Evolutionary conservation across 1,140 invertebrate species (phyloP).

Genomic region (Andrena cerasifolii): DNA sequence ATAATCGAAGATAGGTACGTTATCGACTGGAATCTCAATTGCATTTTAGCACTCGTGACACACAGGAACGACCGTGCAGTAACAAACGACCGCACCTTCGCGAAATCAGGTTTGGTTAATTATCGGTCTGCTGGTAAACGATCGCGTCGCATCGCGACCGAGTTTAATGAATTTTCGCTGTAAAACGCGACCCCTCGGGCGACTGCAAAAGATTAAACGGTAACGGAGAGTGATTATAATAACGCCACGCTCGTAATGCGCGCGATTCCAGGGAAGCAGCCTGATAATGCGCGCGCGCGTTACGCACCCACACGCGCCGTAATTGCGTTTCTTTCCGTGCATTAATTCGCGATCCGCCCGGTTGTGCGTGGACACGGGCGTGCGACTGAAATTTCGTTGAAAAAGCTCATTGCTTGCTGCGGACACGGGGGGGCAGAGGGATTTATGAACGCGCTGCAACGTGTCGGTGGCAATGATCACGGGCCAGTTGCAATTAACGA

Average conservation of each 20-base stretch:
- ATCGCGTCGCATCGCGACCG: constrained; percentile 19
- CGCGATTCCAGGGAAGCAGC: background rate
- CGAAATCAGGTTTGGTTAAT: constrained; percentile 2
- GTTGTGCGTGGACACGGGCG: background rate
- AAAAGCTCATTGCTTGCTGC: constrained; percentile 36
- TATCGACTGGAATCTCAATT: no score
- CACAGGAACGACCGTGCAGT: no score
- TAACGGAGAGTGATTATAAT: constrained; percentile 42
- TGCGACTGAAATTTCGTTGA: constrained; percentile 36
- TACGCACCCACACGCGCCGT: constrained; percentile 5
- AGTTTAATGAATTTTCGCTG: constrained; percentile 41
- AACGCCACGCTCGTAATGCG: constrained; percentile 22
- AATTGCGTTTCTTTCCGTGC: constrained; percentile 26
- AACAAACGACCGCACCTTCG: no score
- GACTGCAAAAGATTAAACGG: constrained; percentile 4
- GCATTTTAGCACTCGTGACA: no score
- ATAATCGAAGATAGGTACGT: no score
- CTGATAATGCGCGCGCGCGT: constrained; percentile 9
- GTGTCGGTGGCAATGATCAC: constrained; percentile 16
- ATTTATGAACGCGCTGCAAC: background rate
- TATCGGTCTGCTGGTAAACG: constrained; percentile 11
- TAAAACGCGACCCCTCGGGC: constrained; percentile 11
- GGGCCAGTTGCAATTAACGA: constrained; percentile 36
- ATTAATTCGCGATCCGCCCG: constrained; percentile 14
- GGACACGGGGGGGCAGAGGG: background rate